Evolutionary conservation across 2,888 invertebrate species (phyloP).

Genomic region (Anthophora plumipes): DNA sequence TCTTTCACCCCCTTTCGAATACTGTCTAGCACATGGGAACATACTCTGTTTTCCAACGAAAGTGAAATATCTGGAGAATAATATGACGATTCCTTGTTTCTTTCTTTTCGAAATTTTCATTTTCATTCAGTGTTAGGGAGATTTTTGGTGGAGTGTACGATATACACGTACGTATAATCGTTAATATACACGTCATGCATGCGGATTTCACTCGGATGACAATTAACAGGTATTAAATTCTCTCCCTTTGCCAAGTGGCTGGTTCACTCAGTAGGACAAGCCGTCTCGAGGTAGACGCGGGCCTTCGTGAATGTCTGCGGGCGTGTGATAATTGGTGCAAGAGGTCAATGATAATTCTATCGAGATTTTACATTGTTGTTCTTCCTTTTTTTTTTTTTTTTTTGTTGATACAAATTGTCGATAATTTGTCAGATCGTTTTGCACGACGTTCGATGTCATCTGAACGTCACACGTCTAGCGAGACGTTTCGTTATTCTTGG

Average conservation of each 20-base stretch:
- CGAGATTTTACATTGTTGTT: neutral
- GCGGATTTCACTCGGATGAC: constrained; percentile 59
- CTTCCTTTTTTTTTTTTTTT: neutral
- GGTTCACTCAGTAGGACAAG: constrained; percentile 59
- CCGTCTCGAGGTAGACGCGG: constrained; percentile 56
- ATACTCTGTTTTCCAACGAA: no score
- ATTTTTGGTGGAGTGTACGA: constrained; percentile 2
- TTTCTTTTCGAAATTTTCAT: neutral
- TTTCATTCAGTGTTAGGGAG: neutral
- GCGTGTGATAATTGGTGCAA: constrained; percentile 30
- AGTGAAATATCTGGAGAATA: no score
- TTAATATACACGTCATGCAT: constrained; percentile 43
- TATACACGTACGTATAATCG: neutral
- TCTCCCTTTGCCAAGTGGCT: constrained; percentile 63
- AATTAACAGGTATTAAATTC: constrained; percentile 71
- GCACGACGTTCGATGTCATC: neutral
- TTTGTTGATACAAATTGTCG: no score
- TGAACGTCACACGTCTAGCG: neutral
- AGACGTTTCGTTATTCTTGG: neutral
- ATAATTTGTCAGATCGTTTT: no score
- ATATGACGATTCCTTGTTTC: no score
- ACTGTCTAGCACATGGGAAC: no score
- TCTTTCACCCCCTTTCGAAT: neutral
- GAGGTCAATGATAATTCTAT: constrained; percentile 15
- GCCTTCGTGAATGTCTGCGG: constrained; percentile 27